These are phyloP conservation scores for Darevskia mixta DNA, from an alignment of 2,797 vertebrate genomes.

Conservation along the genomic window DNA sequence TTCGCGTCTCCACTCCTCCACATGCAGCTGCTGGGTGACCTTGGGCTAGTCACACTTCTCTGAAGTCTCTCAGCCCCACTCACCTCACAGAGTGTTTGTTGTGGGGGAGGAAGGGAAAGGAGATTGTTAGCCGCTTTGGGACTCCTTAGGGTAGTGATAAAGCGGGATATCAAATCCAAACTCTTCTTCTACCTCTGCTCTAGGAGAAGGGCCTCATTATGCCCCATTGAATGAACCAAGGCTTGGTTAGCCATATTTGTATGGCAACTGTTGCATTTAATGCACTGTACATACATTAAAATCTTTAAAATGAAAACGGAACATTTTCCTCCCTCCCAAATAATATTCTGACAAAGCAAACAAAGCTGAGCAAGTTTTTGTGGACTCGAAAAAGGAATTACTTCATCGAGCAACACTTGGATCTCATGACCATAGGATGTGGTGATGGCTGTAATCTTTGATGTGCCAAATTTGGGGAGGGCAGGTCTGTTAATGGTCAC, in stretches of 20 bases:
- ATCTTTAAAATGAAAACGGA: background rate
- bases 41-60: no score
- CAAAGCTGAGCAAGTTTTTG: background rate
- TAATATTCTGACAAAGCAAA: background rate
- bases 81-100: no score
- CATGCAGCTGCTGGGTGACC: no score
- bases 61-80: no score
- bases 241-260: background rate
- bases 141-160: no score
- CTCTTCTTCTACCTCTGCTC: background rate
- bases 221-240: background rate
- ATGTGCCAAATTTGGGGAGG: background rate
- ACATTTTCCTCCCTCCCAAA: background rate
- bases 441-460: background rate
- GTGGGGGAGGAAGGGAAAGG: no score
- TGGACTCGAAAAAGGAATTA: background rate
- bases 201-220: background rate
- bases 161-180: no score
- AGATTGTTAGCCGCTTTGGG: no score
- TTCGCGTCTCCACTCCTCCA: no score
- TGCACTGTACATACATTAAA: background rate
- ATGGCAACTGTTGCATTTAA: background rate
- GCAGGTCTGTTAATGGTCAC: background rate
- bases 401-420: background rate
- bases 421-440: background rate